phyloP scores from a whole-genome alignment of 2,888 invertebrate species.

The Notodonta dromedarius region DNA sequence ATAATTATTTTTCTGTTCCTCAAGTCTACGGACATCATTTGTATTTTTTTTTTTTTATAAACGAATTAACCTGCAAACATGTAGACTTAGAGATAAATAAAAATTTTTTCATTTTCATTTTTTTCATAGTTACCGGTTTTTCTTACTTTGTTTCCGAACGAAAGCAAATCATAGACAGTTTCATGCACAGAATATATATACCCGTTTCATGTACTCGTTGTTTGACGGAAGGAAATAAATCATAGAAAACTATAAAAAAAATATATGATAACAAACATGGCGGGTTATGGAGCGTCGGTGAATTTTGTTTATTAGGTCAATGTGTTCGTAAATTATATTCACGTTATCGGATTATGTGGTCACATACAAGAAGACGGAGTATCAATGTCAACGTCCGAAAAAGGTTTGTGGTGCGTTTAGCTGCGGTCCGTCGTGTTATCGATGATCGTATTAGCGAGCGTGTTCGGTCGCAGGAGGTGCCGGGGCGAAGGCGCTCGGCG shows the following conservation, averaged over 20 bases:
- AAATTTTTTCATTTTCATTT: no score
- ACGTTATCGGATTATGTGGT: conserved; percentile 60
- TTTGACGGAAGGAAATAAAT: neutral
- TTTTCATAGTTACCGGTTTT: neutral
- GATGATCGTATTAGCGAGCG: conserved; percentile 2
- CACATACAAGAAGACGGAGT: conserved; percentile 47
- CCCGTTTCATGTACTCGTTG: no score
- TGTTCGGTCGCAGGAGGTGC: conserved; percentile 56
- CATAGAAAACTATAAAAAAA: neutral
- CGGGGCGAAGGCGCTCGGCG: conserved; percentile 67
- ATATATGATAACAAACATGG: conserved; percentile 77
- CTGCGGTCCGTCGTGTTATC: conserved; percentile 7
- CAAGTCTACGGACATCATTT: no score
- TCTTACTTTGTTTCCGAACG: no score
- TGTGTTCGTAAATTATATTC: conserved; percentile 36
- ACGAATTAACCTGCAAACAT: no score
- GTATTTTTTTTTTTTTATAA: no score
- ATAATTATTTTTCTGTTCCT: no score
- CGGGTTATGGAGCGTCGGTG: conserved; percentile 65
- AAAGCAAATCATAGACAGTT: conserved; percentile 1
- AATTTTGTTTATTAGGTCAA: conserved; percentile 63
- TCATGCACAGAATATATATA: neutral
- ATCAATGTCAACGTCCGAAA: conserved; percentile 62
- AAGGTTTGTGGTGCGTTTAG: conserved; percentile 46
- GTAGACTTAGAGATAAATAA: no score